Conservation (phyloP, 2,797 vertebrate species). For the Rousettus madagascariensis region DNA sequence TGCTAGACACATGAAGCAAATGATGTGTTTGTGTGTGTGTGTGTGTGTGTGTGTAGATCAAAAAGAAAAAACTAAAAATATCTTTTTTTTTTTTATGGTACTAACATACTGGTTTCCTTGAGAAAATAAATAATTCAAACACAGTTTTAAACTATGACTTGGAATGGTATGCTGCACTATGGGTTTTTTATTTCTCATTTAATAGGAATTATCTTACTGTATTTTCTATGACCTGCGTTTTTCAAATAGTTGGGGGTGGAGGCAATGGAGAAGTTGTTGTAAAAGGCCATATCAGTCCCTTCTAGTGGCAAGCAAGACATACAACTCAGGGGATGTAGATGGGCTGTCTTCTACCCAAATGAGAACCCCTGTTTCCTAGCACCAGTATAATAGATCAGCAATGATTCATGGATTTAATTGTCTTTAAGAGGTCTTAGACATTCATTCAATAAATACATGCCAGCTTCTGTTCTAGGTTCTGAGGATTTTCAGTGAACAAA, state of each 20-base stretch:
- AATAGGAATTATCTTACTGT: neutral
- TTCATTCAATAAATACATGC: neutral
- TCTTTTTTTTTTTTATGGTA: neutral
- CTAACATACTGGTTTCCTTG: neutral
- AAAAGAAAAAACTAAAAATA: neutral
- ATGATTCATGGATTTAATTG: neutral
- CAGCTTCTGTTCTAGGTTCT: neutral
- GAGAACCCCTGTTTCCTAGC: neutral
- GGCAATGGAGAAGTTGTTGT: neutral
- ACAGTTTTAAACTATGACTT: neutral
- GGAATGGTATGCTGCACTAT: neutral
- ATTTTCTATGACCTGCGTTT: neutral
- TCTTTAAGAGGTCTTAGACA: neutral
- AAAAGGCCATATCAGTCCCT: neutral
- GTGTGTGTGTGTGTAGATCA: neutral
- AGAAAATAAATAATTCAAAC: neutral
- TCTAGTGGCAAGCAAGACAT: neutral
- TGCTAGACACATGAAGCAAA: constrained; percentile 18
- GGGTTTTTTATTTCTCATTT: neutral
- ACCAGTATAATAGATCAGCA: neutral
- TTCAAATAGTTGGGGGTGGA: neutral
- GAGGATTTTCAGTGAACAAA: neutral
- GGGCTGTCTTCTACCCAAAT: neutral
- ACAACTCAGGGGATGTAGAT: fast-evolving
- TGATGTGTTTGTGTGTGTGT: neutral